Evolutionary conservation across 1,140 invertebrate genomes (phyloP).

Genomic region (Notospermus geniculatus): DNA sequence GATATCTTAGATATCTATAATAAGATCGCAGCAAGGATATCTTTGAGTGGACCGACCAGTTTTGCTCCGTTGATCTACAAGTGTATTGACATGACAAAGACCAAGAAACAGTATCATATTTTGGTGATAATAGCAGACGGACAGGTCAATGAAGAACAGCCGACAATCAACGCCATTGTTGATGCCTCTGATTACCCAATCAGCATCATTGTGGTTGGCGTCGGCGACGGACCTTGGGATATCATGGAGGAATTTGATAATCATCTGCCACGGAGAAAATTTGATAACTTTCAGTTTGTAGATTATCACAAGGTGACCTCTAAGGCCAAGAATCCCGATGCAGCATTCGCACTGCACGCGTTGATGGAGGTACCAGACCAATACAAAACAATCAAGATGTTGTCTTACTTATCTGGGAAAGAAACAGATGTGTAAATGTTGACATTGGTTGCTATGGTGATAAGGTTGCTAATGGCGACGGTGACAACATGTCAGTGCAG

Average conservation of each 20-base stretch:
- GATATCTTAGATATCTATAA: conserved; percentile 52
- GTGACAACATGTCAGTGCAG: no score
- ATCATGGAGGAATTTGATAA: conserved; percentile 62
- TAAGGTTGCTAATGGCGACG: no score
- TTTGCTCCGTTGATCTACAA: conserved; percentile 59
- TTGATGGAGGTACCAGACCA: conserved; percentile 62
- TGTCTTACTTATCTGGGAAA: conserved; percentile 36
- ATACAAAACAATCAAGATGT: conserved; percentile 58
- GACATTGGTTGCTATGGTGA: no score
- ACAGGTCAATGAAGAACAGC: conserved; percentile 58
- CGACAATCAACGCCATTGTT: conserved; percentile 59
- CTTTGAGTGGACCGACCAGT: conserved; percentile 55
- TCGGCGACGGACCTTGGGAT: conserved; percentile 62
- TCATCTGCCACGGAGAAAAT: conserved; percentile 57
- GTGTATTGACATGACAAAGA: conserved; percentile 57
- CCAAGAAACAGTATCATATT: conserved; percentile 56
- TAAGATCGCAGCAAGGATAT: conserved; percentile 39
- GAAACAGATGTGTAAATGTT: conserved; percentile 5
- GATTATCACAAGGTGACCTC: conserved; percentile 56
- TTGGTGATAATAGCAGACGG: conserved; percentile 61
- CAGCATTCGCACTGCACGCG: conserved; percentile 58
- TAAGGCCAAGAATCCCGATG: conserved; percentile 57
- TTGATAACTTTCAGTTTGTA: conserved; percentile 64
- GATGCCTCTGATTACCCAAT: conserved; percentile 60
- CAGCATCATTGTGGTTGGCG: conserved; percentile 62